Conservation (phyloP, 2,113 vertebrate species). For the Ia io region DNA sequence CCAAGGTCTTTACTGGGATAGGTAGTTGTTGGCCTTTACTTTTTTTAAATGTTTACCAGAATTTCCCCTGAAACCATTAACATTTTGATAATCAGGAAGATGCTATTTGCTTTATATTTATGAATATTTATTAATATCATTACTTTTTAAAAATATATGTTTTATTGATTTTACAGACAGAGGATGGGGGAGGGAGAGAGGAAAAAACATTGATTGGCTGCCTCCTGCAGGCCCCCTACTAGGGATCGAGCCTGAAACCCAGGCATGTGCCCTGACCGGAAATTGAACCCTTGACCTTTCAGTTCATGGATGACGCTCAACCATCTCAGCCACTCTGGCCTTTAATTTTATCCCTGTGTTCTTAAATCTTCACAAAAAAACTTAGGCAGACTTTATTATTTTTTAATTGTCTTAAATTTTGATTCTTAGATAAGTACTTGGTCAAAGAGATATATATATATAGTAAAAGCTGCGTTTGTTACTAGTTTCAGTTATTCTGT, state of each 20-base stretch:
- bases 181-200: neutral
- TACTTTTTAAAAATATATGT: neutral
- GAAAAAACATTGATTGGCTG: neutral
- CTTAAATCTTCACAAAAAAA: constrained; percentile 14
- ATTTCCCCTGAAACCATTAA: constrained; percentile 33
- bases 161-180: neutral
- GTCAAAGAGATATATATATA: neutral
- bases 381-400: neutral
- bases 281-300: neutral
- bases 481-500: neutral
- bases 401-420: constrained; percentile 32
- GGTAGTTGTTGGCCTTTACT: neutral
- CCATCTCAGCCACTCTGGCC: neutral
- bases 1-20: neutral
- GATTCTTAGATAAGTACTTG: neutral
- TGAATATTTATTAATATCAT: neutral
- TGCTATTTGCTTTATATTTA: constrained; percentile 13
- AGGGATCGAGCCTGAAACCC: neutral
- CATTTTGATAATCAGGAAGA: neutral
- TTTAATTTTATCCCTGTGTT: neutral
- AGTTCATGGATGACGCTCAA: neutral
- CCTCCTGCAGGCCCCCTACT: neutral
- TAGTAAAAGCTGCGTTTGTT: neutral
- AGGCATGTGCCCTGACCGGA: neutral
- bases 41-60: constrained; percentile 7